phyloP scores from a whole-genome alignment of 2,113 vertebrate species.

The Lota lota region DNA sequence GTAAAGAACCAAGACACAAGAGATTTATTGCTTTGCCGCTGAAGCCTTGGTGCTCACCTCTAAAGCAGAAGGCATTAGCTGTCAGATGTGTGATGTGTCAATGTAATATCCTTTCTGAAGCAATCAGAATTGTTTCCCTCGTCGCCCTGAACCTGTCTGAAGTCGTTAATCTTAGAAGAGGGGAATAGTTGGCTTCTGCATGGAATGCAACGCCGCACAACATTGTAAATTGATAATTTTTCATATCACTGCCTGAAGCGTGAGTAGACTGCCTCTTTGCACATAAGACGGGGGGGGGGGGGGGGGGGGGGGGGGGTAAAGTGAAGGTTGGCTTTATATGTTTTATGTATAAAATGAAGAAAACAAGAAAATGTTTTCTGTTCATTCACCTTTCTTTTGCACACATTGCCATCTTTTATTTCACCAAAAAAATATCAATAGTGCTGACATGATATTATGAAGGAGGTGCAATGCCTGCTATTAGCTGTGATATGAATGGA shows the following conservation, averaged over 20 bases:
- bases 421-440: no score
- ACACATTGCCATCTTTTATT: no score
- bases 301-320: no score
- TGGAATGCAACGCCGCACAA: constrained; percentile 60
- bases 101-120: constrained; percentile 77
- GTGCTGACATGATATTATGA: constrained; percentile 15
- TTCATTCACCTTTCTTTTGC: no score
- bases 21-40: constrained; percentile 42
- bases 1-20: constrained; percentile 38
- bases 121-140: constrained; percentile 73
- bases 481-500: no score
- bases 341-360: no score
- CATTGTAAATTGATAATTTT: constrained; percentile 68
- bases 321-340: no score
- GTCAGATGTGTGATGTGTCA: constrained; percentile 70
- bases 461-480: constrained; percentile 6
- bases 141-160: constrained; percentile 70
- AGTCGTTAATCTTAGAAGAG: constrained; percentile 72
- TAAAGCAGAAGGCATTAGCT: constrained; percentile 69
- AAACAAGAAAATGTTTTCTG: no score
- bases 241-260: constrained; percentile 50
- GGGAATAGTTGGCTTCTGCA: constrained; percentile 53
- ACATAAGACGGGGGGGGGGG: no score
- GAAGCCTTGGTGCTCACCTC: constrained; percentile 51
- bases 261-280: constrained; percentile 14